Percentiles rank a stretch among this genome's conserved stretches.
phyloP scores from a whole-genome alignment of 1,140 invertebrate species.

The Phocides pigmalion region DNA sequence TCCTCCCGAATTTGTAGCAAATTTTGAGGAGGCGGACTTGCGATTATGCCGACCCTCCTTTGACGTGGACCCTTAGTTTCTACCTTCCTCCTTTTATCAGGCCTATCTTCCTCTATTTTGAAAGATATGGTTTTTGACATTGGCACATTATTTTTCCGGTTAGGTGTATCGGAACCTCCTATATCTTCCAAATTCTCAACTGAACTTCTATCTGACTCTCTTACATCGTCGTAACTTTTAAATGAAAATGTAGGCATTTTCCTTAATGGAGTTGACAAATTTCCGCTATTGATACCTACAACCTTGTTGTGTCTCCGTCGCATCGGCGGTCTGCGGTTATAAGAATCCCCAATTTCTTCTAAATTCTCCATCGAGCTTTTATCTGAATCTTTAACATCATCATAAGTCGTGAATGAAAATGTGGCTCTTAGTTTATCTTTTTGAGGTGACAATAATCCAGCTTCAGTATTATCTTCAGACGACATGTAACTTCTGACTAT shows the following conservation, averaged over 20 bases:
- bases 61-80: conserved; percentile 44
- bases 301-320: background rate
- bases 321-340: background rate
- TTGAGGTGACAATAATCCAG: background rate
- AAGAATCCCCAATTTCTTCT: conserved; percentile 7
- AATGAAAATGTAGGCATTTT: conserved; percentile 19
- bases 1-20: conserved; percentile 21
- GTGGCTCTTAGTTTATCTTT: background rate
- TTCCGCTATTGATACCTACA: background rate
- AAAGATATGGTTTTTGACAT: conserved; percentile 48
- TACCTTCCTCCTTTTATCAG: conserved; percentile 20
- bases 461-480: conserved; percentile 7
- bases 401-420: conserved; percentile 8
- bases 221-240: conserved; percentile 14
- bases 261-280: background rate
- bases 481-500: conserved; percentile 28
- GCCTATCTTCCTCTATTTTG: conserved; percentile 31
- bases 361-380: conserved; percentile 5
- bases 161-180: conserved; percentile 21
- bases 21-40: conserved; percentile 27
- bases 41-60: conserved; percentile 51
- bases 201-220: conserved; percentile 5
- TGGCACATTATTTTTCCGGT: conserved; percentile 35
- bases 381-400: conserved; percentile 3
- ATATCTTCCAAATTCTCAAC: conserved; percentile 5